These are phyloP conservation scores for Pelodiscus sinensis DNA, from an alignment of 2,113 vertebrate genomes.

Conservation along the genomic window DNA sequence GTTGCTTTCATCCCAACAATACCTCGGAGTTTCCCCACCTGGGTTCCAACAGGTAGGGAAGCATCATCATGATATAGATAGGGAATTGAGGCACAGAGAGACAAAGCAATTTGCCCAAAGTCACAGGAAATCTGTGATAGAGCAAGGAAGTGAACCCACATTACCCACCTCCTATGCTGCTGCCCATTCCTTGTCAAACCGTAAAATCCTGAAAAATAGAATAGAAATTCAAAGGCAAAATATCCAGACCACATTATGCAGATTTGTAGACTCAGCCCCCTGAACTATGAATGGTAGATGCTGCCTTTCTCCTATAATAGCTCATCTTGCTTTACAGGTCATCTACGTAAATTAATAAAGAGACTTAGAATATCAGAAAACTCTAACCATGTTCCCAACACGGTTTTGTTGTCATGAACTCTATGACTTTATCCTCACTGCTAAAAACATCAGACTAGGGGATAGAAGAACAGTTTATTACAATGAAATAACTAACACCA, in stretches of 20 bases:
- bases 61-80: background rate
- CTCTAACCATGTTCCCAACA: background rate
- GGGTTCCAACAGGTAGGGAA: background rate
- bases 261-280: background rate
- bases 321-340: background rate
- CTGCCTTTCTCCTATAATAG: background rate
- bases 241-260: background rate
- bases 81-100: background rate
- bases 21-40: background rate
- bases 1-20: background rate
- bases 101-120: background rate
- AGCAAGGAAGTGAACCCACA: background rate
- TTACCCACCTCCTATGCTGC: background rate
- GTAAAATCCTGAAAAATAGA: background rate
- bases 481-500: background rate
- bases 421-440: background rate
- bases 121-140: background rate
- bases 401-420: background rate
- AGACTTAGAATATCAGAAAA: background rate
- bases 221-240: background rate
- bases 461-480: too few species aligned
- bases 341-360: background rate
- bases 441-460: background rate
- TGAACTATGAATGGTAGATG: background rate
- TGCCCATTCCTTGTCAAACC: background rate